Evolutionary conservation across 1,140 invertebrate genomes (phyloP).

Genomic region (Eulimnadia texana): DNA sequence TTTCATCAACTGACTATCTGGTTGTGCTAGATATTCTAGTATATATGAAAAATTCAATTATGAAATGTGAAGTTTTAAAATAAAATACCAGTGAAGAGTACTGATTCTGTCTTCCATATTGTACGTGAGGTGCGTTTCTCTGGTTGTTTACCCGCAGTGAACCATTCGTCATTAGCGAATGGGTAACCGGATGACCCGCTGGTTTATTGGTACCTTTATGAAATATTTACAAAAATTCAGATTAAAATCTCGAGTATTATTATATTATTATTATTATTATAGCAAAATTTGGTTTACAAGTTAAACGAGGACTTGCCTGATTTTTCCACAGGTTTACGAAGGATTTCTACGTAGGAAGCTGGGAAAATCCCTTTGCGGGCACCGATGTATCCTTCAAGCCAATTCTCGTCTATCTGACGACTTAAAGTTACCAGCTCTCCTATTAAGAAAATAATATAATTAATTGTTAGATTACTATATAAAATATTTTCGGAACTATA

Average conservation of each 20-base stretch:
- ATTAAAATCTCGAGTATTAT: too few relatives aligned
- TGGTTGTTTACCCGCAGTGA: constrained; percentile 2
- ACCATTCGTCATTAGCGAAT: constrained; percentile 10
- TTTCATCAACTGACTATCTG: too few relatives aligned
- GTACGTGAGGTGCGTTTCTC: background rate
- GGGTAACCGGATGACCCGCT: background rate
- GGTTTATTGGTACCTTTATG: constrained; percentile 3
- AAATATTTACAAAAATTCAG: background rate
- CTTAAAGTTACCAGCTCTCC: constrained; percentile 68
- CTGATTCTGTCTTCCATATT: background rate
- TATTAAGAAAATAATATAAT: constrained; percentile 22
- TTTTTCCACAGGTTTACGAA: constrained; percentile 26
- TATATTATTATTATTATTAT: too few relatives aligned
- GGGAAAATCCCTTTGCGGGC: constrained; percentile 76
- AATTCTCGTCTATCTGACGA: constrained; percentile 75
- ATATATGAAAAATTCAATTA: too few relatives aligned
- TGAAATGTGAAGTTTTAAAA: too few relatives aligned
- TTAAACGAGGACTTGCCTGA: background rate
- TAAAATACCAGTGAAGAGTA: background rate
- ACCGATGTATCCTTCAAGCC: constrained; percentile 80
- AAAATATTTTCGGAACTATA: too few relatives aligned
- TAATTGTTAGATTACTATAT: too few relatives aligned
- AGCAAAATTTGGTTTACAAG: background rate
- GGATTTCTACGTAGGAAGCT: constrained; percentile 69
- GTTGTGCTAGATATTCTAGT: too few relatives aligned